A percentile compares a stretch with the other conserved stretches of the same genome.
Evolutionary conservation across 2,888 invertebrate genomes (phyloP).

Genomic region (Pseudeuparius sepicola): DNA sequence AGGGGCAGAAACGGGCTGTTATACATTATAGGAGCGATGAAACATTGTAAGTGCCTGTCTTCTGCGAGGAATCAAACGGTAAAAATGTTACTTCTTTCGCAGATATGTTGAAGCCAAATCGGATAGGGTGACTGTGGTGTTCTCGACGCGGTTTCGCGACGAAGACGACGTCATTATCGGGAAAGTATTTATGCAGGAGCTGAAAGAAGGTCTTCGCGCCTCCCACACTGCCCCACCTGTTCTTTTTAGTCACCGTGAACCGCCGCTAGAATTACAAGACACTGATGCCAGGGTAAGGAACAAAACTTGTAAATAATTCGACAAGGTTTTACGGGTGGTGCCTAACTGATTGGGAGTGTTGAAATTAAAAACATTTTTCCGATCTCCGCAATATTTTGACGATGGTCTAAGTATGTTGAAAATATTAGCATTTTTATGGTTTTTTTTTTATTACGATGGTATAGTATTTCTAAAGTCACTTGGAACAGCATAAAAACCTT

Average conservation of each 20-base stretch:
- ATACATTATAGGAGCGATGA: conserved; percentile 99
- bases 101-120: conserved; percentile 98
- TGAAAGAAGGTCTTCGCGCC: conserved; percentile 93
- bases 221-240: conserved; percentile 87
- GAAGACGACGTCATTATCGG: conserved; percentile 98
- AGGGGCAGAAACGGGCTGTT: conserved; percentile 87
- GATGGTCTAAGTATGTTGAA: too few relatives aligned
- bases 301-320: conserved; percentile 68
- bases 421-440: too few relatives aligned
- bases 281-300: conserved; percentile 90
- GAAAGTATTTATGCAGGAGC: conserved; percentile 98
- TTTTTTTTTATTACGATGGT: too few relatives aligned
- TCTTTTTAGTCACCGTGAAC: conserved; percentile 89
- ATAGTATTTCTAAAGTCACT: too few relatives aligned
- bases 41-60: conserved; percentile 70
- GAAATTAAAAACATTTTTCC: too few relatives aligned
- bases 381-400: too few relatives aligned
- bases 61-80: not conserved
- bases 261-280: conserved; percentile 88
- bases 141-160: conserved; percentile 97
- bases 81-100: conserved; percentile 14
- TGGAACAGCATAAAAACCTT: too few relatives aligned
- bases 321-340: too few relatives aligned
- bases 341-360: too few relatives aligned
- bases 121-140: conserved; percentile 97